Evolutionary conservation across 2,113 vertebrate species (phyloP), one percentile per base, ranked within the genome.

Genomic region (Edolisoma coerulescens): DNA sequence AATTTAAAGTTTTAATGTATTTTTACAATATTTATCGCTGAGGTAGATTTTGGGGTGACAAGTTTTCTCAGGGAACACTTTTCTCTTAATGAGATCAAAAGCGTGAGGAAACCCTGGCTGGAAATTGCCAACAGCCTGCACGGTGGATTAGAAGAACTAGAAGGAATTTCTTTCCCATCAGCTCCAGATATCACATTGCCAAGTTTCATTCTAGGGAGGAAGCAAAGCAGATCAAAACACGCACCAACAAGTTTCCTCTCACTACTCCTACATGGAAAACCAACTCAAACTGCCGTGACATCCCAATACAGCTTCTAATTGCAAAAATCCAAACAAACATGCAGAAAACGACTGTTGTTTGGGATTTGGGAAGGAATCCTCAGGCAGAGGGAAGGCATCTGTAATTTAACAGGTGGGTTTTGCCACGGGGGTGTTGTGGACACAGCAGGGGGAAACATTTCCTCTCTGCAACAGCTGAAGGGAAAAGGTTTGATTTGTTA

Each of bases 201-300:
- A 82, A 78, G 18, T 70, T 78, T 63, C 69, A 27, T 63, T 78
- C 74, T 6, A 50, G 77, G 35, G 69, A 68, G 7, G 69, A 93
- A 68, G 77, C 50, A 67, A 85, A 93, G 44, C 53, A 64, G 83
- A 87, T 82, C 84, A 89, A 91, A 93, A 90, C 74, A 90, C 1
- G 24, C 17, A 89, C 84, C 84, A 84, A 82, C 56, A 87, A 89
- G 76, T 73, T 52, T 68, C 61, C 52, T 85, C 82, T 82, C 53
- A 6, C 70, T 68, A 18, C 59, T 95, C 93, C 93, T 82, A 84
- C 82, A 4, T 23, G 41, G 68, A 27, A 67, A 82, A 79, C 78
- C 49, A 79, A 4, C 42, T 37, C 87, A 44, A 82, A 82, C 47
- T 56, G 84, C 60, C 6, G 20, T 4, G 47, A 82, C 76, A 76